phyloP scores from a whole-genome alignment of 2,113 vertebrate genomes.

The Penelope pileata region DNA sequence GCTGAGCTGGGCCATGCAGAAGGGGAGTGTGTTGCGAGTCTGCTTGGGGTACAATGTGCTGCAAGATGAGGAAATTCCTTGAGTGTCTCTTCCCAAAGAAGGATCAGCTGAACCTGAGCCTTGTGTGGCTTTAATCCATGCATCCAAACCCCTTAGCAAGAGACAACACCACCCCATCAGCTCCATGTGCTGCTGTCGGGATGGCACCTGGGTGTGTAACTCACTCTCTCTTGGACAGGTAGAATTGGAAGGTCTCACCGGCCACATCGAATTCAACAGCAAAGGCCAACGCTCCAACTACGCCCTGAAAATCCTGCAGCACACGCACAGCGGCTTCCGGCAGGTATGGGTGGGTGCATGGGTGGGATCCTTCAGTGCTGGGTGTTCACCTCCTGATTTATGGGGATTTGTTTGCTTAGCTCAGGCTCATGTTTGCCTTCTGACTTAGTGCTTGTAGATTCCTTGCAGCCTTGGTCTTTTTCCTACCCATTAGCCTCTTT shows the following conservation, averaged over 20 bases:
- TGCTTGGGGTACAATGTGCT: not conserved
- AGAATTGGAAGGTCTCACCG: conserved; percentile 99
- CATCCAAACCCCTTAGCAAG: not conserved
- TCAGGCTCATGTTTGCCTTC: not conserved
- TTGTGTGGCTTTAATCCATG: not conserved
- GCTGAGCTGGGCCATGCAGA: not conserved
- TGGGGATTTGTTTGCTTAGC: not conserved
- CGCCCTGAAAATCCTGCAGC: conserved; percentile 93
- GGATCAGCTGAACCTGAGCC: not conserved
- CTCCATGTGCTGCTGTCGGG: not conserved
- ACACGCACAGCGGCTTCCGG: conserved; percentile 86
- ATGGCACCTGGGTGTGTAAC: conserved; percentile 62
- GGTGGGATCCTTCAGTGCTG: too few relatives aligned
- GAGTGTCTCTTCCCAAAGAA: not conserved
- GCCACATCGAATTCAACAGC: conserved; percentile 99
- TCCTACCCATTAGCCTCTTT: not conserved
- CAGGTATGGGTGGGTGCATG: conserved; percentile 80
- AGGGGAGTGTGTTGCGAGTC: not conserved
- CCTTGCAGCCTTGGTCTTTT: not conserved
- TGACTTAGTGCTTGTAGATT: not conserved
- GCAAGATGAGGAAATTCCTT: not conserved
- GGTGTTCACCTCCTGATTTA: rapidly evolving
- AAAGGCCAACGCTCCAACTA: conserved; percentile 98
- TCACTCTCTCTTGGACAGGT: conserved; percentile 92
- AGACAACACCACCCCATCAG: rapidly evolving